Conservation (phyloP, 64 coral and sea anemone genomes). For the Montipora sp. region DNA sequence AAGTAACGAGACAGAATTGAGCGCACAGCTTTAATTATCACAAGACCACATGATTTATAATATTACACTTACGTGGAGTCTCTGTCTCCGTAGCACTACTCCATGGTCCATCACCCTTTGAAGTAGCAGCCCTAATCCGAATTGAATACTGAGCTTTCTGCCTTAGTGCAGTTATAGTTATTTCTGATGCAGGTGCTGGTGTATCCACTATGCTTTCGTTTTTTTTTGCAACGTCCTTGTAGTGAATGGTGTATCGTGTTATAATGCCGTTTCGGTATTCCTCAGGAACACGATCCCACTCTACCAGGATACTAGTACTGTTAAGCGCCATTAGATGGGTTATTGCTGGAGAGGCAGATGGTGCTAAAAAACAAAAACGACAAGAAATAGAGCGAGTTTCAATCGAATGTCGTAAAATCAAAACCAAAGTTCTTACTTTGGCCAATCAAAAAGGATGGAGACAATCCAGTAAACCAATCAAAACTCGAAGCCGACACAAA, state of each 20-base stretch:
- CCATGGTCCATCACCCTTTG: not conserved
- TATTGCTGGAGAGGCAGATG: not conserved
- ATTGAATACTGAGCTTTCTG: not conserved
- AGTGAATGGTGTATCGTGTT: not conserved
- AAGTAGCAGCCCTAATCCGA: slow-evolving; percentile 10
- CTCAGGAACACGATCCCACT: not conserved
- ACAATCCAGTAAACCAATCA: no score
- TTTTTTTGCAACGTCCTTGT: not conserved
- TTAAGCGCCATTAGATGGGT: not conserved
- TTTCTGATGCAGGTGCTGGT: not conserved
- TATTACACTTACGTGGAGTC: not conserved
- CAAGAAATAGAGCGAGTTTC: no score
- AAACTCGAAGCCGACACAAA: no score
- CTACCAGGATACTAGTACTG: not conserved
- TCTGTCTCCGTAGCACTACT: not conserved
- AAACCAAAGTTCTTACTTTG: no score
- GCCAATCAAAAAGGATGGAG: no score
- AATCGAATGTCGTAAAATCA: no score
- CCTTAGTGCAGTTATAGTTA: not conserved
- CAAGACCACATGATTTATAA: no score
- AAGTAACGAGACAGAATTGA: no score
- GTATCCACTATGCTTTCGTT: no score
- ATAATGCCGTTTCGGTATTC: not conserved
- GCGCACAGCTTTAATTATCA: no score
- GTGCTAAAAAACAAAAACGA: not conserved